Evolutionary conservation across 2,113 vertebrate species (phyloP).

Genomic region (Trogon surrucura): DNA sequence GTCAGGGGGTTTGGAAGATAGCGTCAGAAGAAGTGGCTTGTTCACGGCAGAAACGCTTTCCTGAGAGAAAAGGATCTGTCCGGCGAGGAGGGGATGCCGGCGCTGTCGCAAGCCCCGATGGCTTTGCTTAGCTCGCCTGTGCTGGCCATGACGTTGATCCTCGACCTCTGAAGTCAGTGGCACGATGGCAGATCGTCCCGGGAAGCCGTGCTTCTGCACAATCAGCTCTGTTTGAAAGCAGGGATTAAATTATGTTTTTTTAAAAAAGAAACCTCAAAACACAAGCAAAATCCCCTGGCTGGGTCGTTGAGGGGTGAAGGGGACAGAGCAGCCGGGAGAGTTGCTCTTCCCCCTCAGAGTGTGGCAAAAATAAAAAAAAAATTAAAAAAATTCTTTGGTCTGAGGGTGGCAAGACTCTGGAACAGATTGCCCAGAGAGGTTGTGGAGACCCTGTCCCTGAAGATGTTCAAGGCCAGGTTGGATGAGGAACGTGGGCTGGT

Average conservation of each 20-base stretch:
- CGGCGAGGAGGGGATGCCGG: background rate
- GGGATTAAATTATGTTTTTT: background rate
- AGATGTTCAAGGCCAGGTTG: too few relatives aligned
- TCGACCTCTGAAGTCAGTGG: rapidly evolving
- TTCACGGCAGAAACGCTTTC: background rate
- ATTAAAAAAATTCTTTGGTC: too few relatives aligned
- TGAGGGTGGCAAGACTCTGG: too few relatives aligned
- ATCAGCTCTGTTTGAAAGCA: background rate
- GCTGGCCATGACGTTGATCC: background rate
- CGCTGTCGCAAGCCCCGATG: background rate
- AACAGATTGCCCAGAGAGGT: too few relatives aligned
- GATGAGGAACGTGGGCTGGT: too few relatives aligned
- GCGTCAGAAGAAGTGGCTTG: background rate
- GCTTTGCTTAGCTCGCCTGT: background rate
- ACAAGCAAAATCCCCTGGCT: background rate
- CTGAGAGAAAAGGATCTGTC: background rate
- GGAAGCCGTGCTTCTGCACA: background rate
- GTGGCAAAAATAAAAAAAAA: too few relatives aligned
- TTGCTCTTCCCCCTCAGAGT: rapidly evolving
- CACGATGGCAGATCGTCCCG: background rate
- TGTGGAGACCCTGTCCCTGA: too few relatives aligned
- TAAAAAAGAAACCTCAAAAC: background rate
- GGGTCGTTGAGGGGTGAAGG: background rate
- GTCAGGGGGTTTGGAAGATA: background rate
- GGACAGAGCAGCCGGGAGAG: background rate